phyloP scores from a whole-genome alignment of 2,113 vertebrate species.

The Columba janthina region DNA sequence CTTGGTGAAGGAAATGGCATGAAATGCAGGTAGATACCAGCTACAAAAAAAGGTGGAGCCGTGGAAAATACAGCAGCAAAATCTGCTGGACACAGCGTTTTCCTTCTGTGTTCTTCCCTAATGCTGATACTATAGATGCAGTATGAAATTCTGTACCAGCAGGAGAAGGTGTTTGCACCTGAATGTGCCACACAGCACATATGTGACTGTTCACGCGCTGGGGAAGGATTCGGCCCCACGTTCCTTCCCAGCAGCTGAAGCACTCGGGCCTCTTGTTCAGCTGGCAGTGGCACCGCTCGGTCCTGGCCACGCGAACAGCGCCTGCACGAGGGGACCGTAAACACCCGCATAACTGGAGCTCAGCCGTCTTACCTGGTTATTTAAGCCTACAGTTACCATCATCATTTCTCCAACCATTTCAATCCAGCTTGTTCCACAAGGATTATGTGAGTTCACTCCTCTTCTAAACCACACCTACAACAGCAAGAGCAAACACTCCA shows the following conservation, averaged over 20 bases:
- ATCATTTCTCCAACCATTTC: slow-evolving; percentile 96
- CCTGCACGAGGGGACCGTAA: background rate
- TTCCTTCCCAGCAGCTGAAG: background rate
- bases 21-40: background rate
- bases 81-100: background rate
- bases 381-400: slow-evolving; percentile 92
- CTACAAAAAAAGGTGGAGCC: background rate
- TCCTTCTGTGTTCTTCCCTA: background rate
- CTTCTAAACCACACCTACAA: slow-evolving; percentile 96
- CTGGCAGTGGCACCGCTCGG: background rate
- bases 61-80: background rate
- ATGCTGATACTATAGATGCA: background rate
- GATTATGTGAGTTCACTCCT: slow-evolving; percentile 93
- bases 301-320: fast-evolving
- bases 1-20: background rate
- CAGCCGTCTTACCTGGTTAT: slow-evolving; percentile 85
- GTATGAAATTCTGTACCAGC: background rate
- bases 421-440: slow-evolving; percentile 95
- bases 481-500: background rate
- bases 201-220: background rate
- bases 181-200: background rate
- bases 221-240: background rate
- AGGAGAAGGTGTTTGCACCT: background rate
- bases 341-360: background rate
- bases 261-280: background rate